Conservation (phyloP, 2,797 vertebrate genomes). For the Acipenser oxyrinchus region DNA sequence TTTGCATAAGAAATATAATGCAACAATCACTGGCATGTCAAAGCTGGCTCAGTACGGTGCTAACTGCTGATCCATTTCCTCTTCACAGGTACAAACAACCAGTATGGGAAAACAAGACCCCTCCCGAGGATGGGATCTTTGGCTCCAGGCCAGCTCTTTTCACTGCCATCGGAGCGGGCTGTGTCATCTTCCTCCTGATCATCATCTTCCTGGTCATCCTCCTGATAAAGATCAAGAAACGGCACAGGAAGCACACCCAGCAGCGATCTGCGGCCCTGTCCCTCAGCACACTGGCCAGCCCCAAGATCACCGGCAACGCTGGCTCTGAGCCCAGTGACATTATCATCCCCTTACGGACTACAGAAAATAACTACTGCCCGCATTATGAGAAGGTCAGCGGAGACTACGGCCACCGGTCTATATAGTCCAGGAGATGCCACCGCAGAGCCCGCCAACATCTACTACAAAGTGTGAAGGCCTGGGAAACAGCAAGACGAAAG, state of each 20-base stretch:
- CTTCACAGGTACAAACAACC: conserved; percentile 67
- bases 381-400: conserved; percentile 89
- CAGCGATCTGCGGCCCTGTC: conserved; percentile 73
- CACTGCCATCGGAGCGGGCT: conserved; percentile 75
- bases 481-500: conserved; percentile 1
- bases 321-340: conserved; percentile 91
- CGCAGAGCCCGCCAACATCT: conserved; percentile 86
- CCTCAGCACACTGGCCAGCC: conserved; percentile 88
- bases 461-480: conserved; percentile 78
- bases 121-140: conserved; percentile 64
- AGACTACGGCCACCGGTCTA: conserved; percentile 82
- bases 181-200: conserved; percentile 89
- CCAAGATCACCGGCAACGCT: conserved; percentile 75
- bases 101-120: conserved; percentile 53
- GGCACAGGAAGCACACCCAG: conserved; percentile 80
- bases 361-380: conserved; percentile 98
- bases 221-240: conserved; percentile 90
- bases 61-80: background rate
- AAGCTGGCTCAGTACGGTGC: background rate
- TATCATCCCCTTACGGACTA: conserved; percentile 97
- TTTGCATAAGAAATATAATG: background rate
- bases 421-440: conserved; percentile 84
- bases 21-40: background rate
- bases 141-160: conserved; percentile 82
- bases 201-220: conserved; percentile 88